phyloP scores from a whole-genome alignment of 2,797 vertebrate genomes.

The Muraenolepis orangiensis region DNA sequence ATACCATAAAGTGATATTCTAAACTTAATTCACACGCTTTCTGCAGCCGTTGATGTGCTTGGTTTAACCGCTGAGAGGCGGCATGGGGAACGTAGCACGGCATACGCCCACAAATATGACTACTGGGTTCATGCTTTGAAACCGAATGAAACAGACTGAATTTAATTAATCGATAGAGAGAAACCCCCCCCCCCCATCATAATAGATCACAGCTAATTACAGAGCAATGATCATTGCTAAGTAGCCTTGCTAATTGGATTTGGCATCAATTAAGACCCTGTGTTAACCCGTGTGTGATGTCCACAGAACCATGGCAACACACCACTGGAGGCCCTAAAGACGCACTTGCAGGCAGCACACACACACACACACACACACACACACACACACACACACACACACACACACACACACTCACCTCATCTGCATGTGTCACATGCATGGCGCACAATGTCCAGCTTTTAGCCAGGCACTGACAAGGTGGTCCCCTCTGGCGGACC shows the following conservation, averaged over 20 bases:
- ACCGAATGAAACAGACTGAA: not conserved
- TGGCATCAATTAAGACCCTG: not conserved
- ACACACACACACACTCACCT: not conserved
- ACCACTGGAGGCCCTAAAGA: too few relatives aligned
- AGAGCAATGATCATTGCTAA: not conserved
- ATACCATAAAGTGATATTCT: too few relatives aligned
- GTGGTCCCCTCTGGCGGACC: conserved; percentile 40
- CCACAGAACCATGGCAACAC: not conserved
- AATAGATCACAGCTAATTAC: not conserved
- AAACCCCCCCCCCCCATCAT: not conserved
- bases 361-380: too few relatives aligned
- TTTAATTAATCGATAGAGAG: not conserved
- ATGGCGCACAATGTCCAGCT: not conserved
- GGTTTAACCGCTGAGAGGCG: too few relatives aligned
- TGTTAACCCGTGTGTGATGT: not conserved
- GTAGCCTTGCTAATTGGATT: not conserved
- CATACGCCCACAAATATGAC: too few relatives aligned
- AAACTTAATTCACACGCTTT: too few relatives aligned
- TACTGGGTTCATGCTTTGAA: too few relatives aligned
- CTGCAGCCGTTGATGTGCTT: too few relatives aligned
- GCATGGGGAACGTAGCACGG: too few relatives aligned
- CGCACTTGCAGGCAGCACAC: too few relatives aligned
- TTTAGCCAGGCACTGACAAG: not conserved
- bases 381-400: not conserved
- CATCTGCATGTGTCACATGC: not conserved